Conservation (phyloP, 2,888 invertebrate genomes). For the Sepiola atlantica region DNA sequence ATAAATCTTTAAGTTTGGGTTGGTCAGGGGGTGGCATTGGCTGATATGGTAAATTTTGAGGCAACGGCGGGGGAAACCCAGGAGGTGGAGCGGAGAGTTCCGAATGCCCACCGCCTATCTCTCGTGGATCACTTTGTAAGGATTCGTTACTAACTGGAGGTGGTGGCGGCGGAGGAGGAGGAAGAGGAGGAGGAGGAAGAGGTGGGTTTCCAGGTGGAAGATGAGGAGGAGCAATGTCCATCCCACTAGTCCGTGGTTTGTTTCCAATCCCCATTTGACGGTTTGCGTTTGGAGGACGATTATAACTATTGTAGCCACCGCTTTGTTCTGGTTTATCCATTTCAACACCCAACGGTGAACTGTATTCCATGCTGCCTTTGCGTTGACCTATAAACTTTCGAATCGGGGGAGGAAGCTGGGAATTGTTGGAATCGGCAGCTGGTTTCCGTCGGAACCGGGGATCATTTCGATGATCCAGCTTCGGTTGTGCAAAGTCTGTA, state of each 20-base stretch:
- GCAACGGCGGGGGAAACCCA: slow-evolving; percentile 40
- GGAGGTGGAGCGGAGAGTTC: slow-evolving; percentile 15
- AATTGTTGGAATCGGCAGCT: slow-evolving; percentile 49
- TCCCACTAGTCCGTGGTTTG: slow-evolving; percentile 47
- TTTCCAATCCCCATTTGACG: slow-evolving; percentile 40
- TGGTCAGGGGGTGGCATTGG: slow-evolving; percentile 54
- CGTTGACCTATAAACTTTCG: slow-evolving; percentile 58
- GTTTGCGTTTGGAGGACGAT: slow-evolving; percentile 57
- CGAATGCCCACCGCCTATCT: neutral
- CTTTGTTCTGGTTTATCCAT: slow-evolving; percentile 56
- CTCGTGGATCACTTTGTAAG: slow-evolving; percentile 50
- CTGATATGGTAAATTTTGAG: slow-evolving; percentile 32
- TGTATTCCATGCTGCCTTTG: slow-evolving; percentile 71
- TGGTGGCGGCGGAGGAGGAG: slow-evolving; percentile 43
- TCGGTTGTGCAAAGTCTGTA: slow-evolving; percentile 57
- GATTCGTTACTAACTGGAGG: slow-evolving; percentile 54
- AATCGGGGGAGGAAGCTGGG: neutral
- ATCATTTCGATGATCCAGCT: slow-evolving; percentile 71
- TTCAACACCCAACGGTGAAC: slow-evolving; percentile 70
- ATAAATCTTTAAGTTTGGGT: slow-evolving; percentile 71
- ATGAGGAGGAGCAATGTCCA: slow-evolving; percentile 43
- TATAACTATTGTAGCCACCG: slow-evolving; percentile 68
- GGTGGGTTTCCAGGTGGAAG: slow-evolving; percentile 40
- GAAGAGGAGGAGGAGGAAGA: slow-evolving; percentile 50
- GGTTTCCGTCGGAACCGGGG: slow-evolving; percentile 71